Percentiles rank a stretch among this genome's conserved stretches.
phyloP scores from a whole-genome alignment of 2,888 invertebrate genomes.

The Scaptomyza parva region DNA sequence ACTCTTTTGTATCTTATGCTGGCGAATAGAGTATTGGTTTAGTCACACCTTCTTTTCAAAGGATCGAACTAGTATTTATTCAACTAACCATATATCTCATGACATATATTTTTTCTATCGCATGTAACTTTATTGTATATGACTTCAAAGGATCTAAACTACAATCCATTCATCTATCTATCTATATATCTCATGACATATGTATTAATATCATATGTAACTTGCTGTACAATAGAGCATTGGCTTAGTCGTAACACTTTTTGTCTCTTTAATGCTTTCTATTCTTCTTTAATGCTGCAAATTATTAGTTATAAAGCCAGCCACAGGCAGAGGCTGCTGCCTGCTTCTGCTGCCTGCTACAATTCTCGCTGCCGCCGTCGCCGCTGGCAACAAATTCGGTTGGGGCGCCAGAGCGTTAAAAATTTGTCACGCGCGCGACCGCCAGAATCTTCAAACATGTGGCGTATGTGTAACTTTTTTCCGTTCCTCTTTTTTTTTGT shows the following conservation, averaged over 20 bases:
- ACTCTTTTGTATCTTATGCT: neutral
- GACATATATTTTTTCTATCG: no score
- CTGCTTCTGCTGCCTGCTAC: neutral
- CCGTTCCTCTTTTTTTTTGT: neutral
- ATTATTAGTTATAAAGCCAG: slow-evolving; percentile 66
- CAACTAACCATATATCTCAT: no score
- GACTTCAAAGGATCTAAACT: no score
- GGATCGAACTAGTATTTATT: no score
- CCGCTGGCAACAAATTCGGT: slow-evolving; percentile 55
- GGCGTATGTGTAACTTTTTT: slow-evolving; percentile 65
- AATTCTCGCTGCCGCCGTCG: slow-evolving; percentile 23
- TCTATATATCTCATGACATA: no score
- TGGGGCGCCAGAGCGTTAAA: slow-evolving; percentile 75
- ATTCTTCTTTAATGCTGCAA: slow-evolving; percentile 49
- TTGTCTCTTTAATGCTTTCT: no score
- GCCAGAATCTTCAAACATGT: slow-evolving; percentile 31
- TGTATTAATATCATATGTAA: no score
- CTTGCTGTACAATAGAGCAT: slow-evolving; percentile 1
- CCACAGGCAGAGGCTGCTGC: slow-evolving; percentile 10
- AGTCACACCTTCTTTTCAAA: no score
- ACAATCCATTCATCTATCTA: no score
- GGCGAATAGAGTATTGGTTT: neutral
- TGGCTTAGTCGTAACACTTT: neutral
- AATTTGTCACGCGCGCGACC: slow-evolving; percentile 76
- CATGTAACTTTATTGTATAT: no score